Percentiles rank a stretch among this genome's conserved stretches.
Evolutionary conservation across 64 coral and sea anemone species (phyloP).

Genomic region (Actinia tenebrosa): DNA sequence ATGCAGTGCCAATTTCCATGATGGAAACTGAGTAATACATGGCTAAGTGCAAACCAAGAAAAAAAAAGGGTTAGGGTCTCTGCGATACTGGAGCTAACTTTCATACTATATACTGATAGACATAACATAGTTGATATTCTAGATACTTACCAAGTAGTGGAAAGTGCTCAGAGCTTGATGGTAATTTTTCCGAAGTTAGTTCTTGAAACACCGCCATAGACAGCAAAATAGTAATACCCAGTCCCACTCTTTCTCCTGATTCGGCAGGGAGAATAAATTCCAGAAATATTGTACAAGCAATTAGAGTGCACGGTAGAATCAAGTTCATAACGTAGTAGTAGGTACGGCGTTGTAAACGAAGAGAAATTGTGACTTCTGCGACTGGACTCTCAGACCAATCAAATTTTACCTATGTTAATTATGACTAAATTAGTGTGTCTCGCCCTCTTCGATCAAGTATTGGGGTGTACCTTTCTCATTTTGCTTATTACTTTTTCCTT

Average conservation of each 20-base stretch:
- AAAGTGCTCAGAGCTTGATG: slow-evolving; percentile 90
- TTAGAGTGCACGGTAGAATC: slow-evolving; percentile 83
- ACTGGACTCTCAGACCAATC: slow-evolving; percentile 50
- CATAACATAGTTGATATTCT: neutral
- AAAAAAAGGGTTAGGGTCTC: neutral
- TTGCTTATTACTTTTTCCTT: too few relatives aligned
- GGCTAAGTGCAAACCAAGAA: slow-evolving; percentile 4
- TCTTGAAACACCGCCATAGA: slow-evolving; percentile 96
- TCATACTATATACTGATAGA: neutral
- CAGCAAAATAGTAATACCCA: slow-evolving; percentile 84
- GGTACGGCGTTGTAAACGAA: slow-evolving; percentile 67
- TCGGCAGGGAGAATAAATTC: slow-evolving; percentile 95
- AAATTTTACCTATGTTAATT: slow-evolving; percentile 42
- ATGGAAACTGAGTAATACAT: slow-evolving; percentile 97
- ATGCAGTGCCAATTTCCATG: slow-evolving; percentile 93
- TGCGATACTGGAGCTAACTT: neutral
- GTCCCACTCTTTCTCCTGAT: slow-evolving; percentile 83
- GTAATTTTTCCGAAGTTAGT: slow-evolving; percentile 87
- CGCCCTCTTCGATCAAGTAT: too few relatives aligned
- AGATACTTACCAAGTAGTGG: slow-evolving; percentile 65
- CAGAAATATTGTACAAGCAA: slow-evolving; percentile 90
- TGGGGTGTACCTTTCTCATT: too few relatives aligned
- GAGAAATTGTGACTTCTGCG: slow-evolving; percentile 58
- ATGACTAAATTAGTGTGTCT: neutral
- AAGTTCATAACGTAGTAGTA: slow-evolving; percentile 97